Percentiles rank a stretch among this genome's conserved stretches.
Conservation (phyloP, 1,140 invertebrate species). For the Cryptotermes secundus region DNA sequence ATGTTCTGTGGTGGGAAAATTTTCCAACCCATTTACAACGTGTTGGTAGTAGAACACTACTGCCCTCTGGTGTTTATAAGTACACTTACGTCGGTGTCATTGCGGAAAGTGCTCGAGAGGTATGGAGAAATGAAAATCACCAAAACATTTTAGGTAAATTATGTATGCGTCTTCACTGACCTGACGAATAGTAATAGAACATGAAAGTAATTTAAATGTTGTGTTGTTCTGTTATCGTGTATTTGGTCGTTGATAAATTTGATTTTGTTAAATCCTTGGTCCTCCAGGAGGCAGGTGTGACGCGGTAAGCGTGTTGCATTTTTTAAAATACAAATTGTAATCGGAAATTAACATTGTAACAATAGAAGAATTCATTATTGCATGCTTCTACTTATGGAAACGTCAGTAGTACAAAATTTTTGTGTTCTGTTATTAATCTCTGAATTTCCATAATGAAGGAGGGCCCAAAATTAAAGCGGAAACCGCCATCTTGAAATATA, state of each 20-base stretch:
- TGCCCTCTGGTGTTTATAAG: neutral
- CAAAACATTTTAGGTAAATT: neutral
- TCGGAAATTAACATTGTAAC: conserved; percentile 25
- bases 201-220: neutral
- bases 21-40: conserved; percentile 10
- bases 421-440: neutral
- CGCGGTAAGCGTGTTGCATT: conserved; percentile 34
- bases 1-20: neutral
- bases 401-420: neutral
- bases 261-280: neutral
- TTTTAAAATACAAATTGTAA: conserved; percentile 28
- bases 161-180: neutral
- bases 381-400: neutral
- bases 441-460: neutral
- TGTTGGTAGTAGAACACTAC: neutral
- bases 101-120: neutral
- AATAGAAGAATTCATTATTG: neutral
- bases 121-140: neutral
- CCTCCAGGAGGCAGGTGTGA: conserved; percentile 32
- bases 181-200: neutral
- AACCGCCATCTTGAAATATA: conserved; percentile 12
- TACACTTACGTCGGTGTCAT: neutral
- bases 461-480: conserved; percentile 10
- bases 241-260: neutral
- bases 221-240: neutral